Base-by-base conservation (phyloP, 2,797 vertebrate species). In the Spondyliosoma cantharus region DNA sequence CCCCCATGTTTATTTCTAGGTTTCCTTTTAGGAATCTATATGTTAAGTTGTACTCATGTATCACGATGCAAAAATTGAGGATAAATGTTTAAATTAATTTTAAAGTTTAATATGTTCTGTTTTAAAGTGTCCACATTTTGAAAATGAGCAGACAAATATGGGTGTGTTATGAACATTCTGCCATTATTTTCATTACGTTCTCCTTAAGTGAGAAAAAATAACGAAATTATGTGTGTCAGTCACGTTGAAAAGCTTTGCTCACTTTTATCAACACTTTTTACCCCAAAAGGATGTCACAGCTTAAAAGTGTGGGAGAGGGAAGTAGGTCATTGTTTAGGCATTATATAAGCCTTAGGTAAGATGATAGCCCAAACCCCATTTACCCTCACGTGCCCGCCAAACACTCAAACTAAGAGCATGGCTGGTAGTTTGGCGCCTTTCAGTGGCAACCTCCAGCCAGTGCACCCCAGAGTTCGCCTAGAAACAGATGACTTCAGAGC, bases 301-400 rank as follows among this genome's bases (percentile, higher is more conserved):
- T 87, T 82, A 71, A 42, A 76, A 81, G 72, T 71, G 57, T 64
- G 69, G 15, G 52, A 58, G 59, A 59, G 45, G 65, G 75, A 93
- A 93, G 85, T 92, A 90, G 91, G 93, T 92, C 91, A 93, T 46
- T 88, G 76, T 90, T 88, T 83, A 86, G 53, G 63, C 73, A 53
- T 92, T 87, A 89, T 88, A 82, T 87, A 91, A 93, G 64, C 13
- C 17, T 86, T 87, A 58, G 80, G 86, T 85, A 89, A 90, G 81
- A 85, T 5, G 29, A 83, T 58, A 81, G 85, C 76, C 57, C 80
- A 84, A 82, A 90, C 78, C 86, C 68, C 61, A 64, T 87, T 90
- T 78, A 59, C 65, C 29, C 81, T 90, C 89, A 91, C 72, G 58
- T 90, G 90, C 87, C 74, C 74, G 0, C 54, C 22, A 71, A 74